Evolutionary conservation across 2,888 invertebrate genomes (phyloP).

Genomic region (Coenonympha glycerion): DNA sequence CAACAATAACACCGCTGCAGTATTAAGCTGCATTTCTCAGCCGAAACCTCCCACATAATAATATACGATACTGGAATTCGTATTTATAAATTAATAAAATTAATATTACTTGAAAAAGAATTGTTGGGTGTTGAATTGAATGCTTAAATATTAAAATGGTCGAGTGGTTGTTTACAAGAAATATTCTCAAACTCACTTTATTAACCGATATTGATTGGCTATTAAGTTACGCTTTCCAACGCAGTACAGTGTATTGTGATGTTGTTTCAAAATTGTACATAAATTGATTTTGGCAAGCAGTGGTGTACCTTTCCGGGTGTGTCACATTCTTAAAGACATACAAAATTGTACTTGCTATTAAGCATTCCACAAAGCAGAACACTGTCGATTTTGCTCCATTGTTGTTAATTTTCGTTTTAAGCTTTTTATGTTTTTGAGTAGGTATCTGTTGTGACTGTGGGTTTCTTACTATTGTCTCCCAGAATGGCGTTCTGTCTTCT

Average conservation of each 20-base stretch:
- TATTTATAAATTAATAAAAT: too few relatives aligned
- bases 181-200: too few relatives aligned
- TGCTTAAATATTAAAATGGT: too few relatives aligned
- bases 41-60: too few relatives aligned
- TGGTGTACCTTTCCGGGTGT: slow-evolving; percentile 51
- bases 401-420: slow-evolving; percentile 50
- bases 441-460: slow-evolving; percentile 58
- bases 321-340: slow-evolving; percentile 46
- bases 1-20: too few relatives aligned
- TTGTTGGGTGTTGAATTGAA: too few relatives aligned
- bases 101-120: too few relatives aligned
- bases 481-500: slow-evolving; percentile 38
- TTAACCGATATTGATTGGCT: too few relatives aligned
- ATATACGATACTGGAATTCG: too few relatives aligned
- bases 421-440: slow-evolving; percentile 62
- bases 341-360: slow-evolving; percentile 50
- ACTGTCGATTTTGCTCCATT: slow-evolving; percentile 50
- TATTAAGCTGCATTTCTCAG: too few relatives aligned
- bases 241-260: background rate
- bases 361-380: slow-evolving; percentile 50
- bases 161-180: too few relatives aligned
- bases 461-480: slow-evolving; percentile 47
- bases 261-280: background rate
- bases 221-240: slow-evolving; percentile 5
- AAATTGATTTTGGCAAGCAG: slow-evolving; percentile 26